Base-by-base conservation (phyloP, 2,888 invertebrate genomes). In the Auanema freiburgensis region DNA sequence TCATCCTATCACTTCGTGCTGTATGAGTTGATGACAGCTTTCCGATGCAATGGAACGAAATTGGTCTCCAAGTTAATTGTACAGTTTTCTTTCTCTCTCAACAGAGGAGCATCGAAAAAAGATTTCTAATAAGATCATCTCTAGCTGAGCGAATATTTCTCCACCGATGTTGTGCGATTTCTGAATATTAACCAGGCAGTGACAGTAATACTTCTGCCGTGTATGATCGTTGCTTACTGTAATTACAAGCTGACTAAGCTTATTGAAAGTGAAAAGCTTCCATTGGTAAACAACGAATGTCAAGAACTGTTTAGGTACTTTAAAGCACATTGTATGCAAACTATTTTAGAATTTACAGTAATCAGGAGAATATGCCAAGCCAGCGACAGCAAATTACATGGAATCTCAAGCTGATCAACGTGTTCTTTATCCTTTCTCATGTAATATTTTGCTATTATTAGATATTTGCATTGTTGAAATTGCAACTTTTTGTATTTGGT, bases 31-130 rank as follows among this genome's bases (percentile, higher is more conserved):
- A 53, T 40, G n/a, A 58, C 58, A 21, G 52, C 57, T 21, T 44
- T 18, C 33, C 42, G 53, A 2, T 63, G 63, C 53, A 58, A 63
- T 58, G 63, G 63, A 11, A 54, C 56, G 24, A 63, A 63, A 46
- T 43, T 63, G 16, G 57, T 58, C 33, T 63, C 63, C 14, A 63
- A 58, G 24, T 46, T 63, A 16, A 42, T 53, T 42, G 63, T 63
- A 21, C 43, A 53, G 52, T 24, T 23, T 55, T 55, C 8, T 46
- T 46, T 8, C 46, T 21, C 46, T 5, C 46, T 46, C 3, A 46
- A 5, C 16, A 5, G 46, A 8, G 46, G 18, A 18, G 8, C 46
- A 46, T 8, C 33, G 8, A 33, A 33, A 5, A 33, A 8, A 33
- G 33, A 33, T 21, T 16, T 5, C 3, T 21, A 46, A 46, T 46